Percentiles rank a stretch among this genome's conserved stretches.
phyloP scores from a whole-genome alignment of 2,797 vertebrate species.

The Sciurus carolinensis region DNA sequence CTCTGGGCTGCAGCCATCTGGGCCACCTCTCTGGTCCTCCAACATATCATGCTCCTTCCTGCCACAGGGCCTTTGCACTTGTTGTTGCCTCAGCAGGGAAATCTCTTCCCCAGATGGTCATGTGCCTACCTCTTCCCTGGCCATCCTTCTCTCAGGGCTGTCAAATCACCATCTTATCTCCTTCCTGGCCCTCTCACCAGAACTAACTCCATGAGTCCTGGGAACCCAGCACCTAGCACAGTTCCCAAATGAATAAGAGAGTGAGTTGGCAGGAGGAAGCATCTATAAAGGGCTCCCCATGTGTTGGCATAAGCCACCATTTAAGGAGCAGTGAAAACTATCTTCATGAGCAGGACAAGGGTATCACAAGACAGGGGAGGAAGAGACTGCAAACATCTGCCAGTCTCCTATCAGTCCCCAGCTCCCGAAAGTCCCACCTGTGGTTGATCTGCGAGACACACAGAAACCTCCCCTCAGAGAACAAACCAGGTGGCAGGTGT shows the following conservation, averaged over 20 bases:
- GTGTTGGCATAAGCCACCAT: not conserved
- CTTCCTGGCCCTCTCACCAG: not conserved
- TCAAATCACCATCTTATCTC: not conserved
- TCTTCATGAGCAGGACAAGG: not conserved
- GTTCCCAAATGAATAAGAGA: not conserved
- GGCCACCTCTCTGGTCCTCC: not conserved
- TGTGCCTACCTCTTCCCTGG: not conserved
- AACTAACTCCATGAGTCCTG: not conserved
- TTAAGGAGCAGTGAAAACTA: not conserved
- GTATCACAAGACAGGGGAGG: not conserved
- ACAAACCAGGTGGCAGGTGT: not conserved
- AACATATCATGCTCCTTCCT: not conserved
- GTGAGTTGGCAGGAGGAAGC: not conserved
- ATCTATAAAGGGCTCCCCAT: not conserved
- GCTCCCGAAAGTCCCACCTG: constrained; percentile 71
- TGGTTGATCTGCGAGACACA: not conserved
- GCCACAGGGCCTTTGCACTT: not conserved
- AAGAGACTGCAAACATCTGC: not conserved
- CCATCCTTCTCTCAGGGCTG: not conserved
- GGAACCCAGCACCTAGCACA: not conserved
- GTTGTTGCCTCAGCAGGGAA: not conserved
- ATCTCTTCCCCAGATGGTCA: not conserved
- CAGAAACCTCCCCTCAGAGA: not conserved
- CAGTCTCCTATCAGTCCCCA: not conserved
- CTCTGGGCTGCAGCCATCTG: not conserved